These are phyloP conservation scores for Alsophila aescularia DNA, from an alignment of 2,888 invertebrate species.

Conservation along the genomic window DNA sequence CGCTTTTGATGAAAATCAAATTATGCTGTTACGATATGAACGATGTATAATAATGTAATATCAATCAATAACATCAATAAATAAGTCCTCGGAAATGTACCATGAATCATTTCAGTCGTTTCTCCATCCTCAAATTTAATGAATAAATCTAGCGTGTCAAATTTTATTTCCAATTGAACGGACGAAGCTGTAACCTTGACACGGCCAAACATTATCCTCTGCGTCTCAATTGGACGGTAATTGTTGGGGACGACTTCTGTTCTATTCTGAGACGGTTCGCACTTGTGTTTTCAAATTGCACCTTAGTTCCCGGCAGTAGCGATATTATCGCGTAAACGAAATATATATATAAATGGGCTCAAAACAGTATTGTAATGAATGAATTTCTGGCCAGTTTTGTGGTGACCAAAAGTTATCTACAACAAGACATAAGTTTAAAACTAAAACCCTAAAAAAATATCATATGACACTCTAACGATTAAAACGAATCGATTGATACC, in stretches of 20 bases:
- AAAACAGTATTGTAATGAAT: conserved; percentile 14
- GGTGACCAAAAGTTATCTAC: no score
- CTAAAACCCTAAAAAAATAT: no score
- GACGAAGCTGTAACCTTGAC: conserved; percentile 72
- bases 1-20: no score
- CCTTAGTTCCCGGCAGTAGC: conserved; percentile 53
- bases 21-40: no score
- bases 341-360: conserved; percentile 26
- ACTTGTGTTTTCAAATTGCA: conserved; percentile 78
- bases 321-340: conserved; percentile 37
- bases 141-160: conserved; percentile 70
- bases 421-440: no score
- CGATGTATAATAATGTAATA: neutral
- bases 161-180: conserved; percentile 75
- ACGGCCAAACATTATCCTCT: conserved; percentile 76
- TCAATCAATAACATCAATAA: conserved; percentile 7
- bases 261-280: conserved; percentile 82
- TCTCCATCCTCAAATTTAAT: conserved; percentile 30
- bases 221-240: conserved; percentile 82
- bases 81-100: neutral
- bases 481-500: no score
- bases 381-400: conserved; percentile 2
- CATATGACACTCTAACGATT: no score
- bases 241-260: conserved; percentile 73
- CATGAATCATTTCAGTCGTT: conserved; percentile 14